These are phyloP conservation scores for Tympanoctomys barrerae DNA, from an alignment of 2,797 vertebrate species.

Conservation along the genomic window DNA sequence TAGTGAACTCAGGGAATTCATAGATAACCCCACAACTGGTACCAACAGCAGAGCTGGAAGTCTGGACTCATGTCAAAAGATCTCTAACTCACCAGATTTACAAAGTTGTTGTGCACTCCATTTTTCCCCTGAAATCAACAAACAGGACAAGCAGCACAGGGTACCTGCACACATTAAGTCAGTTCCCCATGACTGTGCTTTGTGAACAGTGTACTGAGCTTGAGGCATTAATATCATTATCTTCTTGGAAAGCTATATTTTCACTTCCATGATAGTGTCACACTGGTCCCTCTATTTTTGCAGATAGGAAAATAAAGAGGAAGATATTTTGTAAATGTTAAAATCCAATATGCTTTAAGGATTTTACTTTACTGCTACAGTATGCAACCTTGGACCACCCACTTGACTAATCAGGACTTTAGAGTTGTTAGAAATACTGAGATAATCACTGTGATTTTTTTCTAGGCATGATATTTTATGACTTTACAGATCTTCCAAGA, in stretches of 20 bases:
- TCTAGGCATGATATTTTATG: background rate
- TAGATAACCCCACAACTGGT: background rate
- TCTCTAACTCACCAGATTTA: background rate
- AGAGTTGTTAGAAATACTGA: background rate
- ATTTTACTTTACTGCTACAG: background rate
- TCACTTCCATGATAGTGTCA: background rate
- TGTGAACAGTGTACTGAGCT: background rate
- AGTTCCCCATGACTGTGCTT: background rate
- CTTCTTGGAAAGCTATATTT: background rate
- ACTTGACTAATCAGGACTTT: background rate
- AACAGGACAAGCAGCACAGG: background rate
- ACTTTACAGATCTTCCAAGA: background rate
- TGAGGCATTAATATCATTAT: background rate
- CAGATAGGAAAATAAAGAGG: background rate
- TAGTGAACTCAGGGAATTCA: background rate
- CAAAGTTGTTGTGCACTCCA: background rate
- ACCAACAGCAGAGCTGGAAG: background rate
- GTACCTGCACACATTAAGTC: background rate
- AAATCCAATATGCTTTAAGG: background rate
- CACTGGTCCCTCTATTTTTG: background rate
- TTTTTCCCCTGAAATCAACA: background rate
- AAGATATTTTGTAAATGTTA: background rate
- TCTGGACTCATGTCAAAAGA: background rate
- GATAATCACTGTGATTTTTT: background rate
- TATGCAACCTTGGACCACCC: background rate